Percentiles rank a stretch among this genome's conserved stretches.
Conservation (phyloP, 92 coral and sea anemone genomes). For the Porites rus region DNA sequence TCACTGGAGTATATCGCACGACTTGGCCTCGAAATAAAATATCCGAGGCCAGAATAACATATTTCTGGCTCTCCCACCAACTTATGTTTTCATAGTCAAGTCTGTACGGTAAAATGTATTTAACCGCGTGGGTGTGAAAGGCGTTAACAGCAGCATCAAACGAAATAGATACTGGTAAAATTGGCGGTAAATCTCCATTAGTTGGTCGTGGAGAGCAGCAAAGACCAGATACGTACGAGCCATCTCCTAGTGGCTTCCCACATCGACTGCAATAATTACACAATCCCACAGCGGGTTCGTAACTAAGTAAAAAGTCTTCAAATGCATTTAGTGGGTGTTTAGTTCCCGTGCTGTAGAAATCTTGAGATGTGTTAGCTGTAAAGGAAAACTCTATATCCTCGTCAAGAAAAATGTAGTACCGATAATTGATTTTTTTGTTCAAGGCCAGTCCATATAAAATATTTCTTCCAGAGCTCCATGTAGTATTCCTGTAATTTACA, state of each 20-base stretch:
- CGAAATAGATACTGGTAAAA: slow-evolving; percentile 85
- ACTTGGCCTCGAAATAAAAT: slow-evolving; percentile 92
- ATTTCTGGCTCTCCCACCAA: slow-evolving; percentile 99
- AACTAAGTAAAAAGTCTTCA: slow-evolving; percentile 78
- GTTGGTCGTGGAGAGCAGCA: slow-evolving; percentile 80
- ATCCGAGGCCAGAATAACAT: slow-evolving; percentile 86
- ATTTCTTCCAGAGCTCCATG: slow-evolving; percentile 94
- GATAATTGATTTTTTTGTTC: slow-evolving; percentile 58
- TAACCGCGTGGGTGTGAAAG: slow-evolving; percentile 77
- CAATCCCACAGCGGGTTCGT: slow-evolving; percentile 90
- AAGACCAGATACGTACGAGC: slow-evolving; percentile 58
- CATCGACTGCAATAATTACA: slow-evolving; percentile 89
- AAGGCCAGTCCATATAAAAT: slow-evolving; percentile 70
- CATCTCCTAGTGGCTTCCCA: slow-evolving; percentile 60
- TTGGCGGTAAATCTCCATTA: slow-evolving; percentile 59
- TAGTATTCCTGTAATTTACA: slow-evolving; percentile 56
- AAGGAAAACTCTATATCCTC: slow-evolving; percentile 85
- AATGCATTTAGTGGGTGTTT: slow-evolving; percentile 69
- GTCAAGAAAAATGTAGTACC: slow-evolving; percentile 84
- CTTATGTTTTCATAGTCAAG: slow-evolving; percentile 81
- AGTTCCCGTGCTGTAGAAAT: slow-evolving; percentile 33
- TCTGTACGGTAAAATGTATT: slow-evolving; percentile 79
- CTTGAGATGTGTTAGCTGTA: slow-evolving; percentile 55
- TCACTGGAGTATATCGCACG: slow-evolving; percentile 72
- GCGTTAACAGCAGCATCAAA: slow-evolving; percentile 96